Conservation (phyloP, 2,888 invertebrate species). For the Myopa testacea region DNA sequence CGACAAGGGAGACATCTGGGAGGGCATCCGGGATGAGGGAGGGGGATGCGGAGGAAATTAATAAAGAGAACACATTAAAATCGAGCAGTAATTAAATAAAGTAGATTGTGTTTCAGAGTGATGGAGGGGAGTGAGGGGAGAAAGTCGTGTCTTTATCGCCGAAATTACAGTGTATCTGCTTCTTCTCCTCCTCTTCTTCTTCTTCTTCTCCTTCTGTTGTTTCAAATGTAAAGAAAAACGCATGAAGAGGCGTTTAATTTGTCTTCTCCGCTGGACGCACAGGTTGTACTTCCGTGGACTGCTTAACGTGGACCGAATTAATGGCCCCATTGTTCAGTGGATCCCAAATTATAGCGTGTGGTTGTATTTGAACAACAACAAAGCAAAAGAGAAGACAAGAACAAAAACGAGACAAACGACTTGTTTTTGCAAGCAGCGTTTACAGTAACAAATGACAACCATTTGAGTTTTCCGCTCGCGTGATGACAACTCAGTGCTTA, state of each 20-base stretch:
- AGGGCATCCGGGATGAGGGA: background rate
- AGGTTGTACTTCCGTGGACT: too few species aligned
- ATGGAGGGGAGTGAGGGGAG: background rate
- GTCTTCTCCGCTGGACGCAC: background rate
- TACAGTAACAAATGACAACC: conserved; percentile 21
- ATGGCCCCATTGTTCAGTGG: background rate
- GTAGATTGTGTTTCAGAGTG: background rate
- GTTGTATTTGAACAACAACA: too few species aligned
- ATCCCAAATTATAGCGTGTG: background rate
- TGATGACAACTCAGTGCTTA: conserved; percentile 5
- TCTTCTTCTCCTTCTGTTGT: too few species aligned
- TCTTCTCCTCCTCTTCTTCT: too few species aligned
- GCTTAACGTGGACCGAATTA: background rate
- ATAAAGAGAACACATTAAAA: conserved; percentile 27
- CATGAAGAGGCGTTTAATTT: background rate
- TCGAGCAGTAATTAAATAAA: conserved; percentile 33
- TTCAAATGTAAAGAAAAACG: too few species aligned
- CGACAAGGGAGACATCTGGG: background rate
- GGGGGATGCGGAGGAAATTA: background rate
- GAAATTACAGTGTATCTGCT: too few species aligned
- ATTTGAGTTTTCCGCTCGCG: conserved; percentile 23
- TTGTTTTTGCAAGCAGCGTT: background rate
- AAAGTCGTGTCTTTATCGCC: too few species aligned
- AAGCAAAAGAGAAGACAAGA: background rate
- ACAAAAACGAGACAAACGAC: background rate